Conservation (phyloP, 1,140 invertebrate species). For the Caenorhabditis remanei region DNA sequence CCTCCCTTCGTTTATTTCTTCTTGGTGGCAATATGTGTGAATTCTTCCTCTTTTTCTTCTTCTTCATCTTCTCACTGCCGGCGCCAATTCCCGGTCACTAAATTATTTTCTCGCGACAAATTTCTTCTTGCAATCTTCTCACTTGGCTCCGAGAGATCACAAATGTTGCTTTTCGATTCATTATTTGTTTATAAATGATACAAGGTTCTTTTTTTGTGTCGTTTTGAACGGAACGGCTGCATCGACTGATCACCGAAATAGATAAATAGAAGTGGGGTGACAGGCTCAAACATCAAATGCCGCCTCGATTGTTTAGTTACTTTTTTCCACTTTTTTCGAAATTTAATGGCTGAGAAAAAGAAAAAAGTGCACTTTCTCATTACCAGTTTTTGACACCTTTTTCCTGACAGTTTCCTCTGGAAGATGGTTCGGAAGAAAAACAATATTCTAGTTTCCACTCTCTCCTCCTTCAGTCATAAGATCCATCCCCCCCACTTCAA, state of each 20-base stretch:
- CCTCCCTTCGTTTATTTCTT: background rate
- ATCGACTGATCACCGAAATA: background rate
- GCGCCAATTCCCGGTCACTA: background rate
- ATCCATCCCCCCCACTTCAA: background rate
- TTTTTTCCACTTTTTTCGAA: background rate
- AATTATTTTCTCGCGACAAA: constrained; percentile 20
- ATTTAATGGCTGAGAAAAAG: background rate
- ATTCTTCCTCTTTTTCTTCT: background rate
- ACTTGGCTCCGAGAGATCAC: background rate
- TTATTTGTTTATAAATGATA: constrained; percentile 32
- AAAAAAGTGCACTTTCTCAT: too few relatives aligned
- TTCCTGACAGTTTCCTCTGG: too few relatives aligned
- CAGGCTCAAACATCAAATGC: constrained; percentile 1
- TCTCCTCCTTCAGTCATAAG: background rate
- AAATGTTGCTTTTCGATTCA: constrained; percentile 27
- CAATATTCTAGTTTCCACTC: background rate
- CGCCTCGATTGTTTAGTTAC: constrained; percentile 1
- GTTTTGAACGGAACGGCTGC: background rate
- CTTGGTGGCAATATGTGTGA: too few relatives aligned
- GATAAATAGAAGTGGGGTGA: background rate
- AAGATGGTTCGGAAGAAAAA: background rate
- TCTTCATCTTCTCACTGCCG: background rate
- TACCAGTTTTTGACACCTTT: constrained; percentile 8
- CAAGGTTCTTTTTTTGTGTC: background rate
- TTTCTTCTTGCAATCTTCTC: background rate